Conservation (phyloP, 2,888 invertebrate genomes). For the Sesamia inferens region DNA sequence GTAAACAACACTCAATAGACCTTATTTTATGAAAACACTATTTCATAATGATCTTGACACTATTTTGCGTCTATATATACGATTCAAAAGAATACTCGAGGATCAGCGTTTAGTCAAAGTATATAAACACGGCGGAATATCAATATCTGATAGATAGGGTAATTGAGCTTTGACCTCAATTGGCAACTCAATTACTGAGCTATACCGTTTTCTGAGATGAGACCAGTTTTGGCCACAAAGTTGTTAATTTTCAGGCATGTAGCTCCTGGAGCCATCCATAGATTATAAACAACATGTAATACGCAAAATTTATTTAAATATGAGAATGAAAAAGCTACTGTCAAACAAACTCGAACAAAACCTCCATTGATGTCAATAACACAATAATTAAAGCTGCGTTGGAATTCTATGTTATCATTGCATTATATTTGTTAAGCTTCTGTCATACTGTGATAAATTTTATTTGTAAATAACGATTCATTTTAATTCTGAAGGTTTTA, state of each 20-base stretch:
- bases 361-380: not conserved
- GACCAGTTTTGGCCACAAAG: not conserved
- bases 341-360: too few relatives aligned
- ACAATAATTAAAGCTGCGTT: not conserved
- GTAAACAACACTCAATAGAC: not conserved
- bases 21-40: too few relatives aligned
- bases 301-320: not conserved
- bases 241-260: not conserved
- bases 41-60: not conserved
- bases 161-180: not conserved
- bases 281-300: not conserved
- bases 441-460: not conserved
- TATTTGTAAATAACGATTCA: not conserved
- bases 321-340: not conserved
- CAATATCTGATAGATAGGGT: not conserved
- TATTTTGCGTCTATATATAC: not conserved
- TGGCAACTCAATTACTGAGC: not conserved
- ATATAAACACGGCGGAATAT: not conserved
- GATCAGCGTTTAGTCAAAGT: not conserved
- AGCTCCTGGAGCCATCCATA: not conserved
- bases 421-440: not conserved
- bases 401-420: not conserved
- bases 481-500: constrained; percentile 11
- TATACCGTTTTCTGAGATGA: not conserved
- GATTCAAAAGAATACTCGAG: not conserved